phyloP scores from a whole-genome alignment of 23 tunicate species.

The Oikopleura albicans region DNA sequence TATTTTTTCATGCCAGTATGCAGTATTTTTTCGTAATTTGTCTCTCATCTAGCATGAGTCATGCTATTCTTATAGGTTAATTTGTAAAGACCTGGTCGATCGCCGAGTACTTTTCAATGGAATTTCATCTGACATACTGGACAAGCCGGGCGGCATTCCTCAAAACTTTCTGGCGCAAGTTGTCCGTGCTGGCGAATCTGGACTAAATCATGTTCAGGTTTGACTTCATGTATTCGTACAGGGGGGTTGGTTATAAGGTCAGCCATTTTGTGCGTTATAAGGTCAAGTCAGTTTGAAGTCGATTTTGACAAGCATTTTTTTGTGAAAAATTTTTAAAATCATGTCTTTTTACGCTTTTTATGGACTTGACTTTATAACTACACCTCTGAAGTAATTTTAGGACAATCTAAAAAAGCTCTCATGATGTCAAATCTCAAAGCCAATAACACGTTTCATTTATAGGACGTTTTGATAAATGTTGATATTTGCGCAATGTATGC shows the following conservation, averaged over 20 bases:
- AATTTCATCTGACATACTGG: background rate
- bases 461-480: background rate
- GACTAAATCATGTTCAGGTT: background rate
- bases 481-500: slow-evolving; percentile 14
- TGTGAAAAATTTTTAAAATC: too few relatives aligned
- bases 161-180: background rate
- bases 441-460: background rate
- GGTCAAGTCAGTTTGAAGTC: too few relatives aligned
- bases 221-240: too few relatives aligned
- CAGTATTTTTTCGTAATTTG: too few relatives aligned
- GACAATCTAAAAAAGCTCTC: too few relatives aligned
- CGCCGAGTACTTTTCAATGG: background rate
- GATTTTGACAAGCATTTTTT: too few relatives aligned
- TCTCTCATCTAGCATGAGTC: background rate
- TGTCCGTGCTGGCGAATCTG: background rate
- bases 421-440: background rate
- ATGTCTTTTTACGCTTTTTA: too few relatives aligned
- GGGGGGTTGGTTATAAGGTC: too few relatives aligned
- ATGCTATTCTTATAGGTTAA: background rate
- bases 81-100: background rate
- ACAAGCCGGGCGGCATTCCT: background rate
- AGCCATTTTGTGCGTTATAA: too few relatives aligned
- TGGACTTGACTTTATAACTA: too few relatives aligned
- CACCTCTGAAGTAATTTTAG: too few relatives aligned
- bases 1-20: too few relatives aligned